phyloP scores from a whole-genome alignment of 2,797 vertebrate genomes.

The Amblyraja radiata region DNA sequence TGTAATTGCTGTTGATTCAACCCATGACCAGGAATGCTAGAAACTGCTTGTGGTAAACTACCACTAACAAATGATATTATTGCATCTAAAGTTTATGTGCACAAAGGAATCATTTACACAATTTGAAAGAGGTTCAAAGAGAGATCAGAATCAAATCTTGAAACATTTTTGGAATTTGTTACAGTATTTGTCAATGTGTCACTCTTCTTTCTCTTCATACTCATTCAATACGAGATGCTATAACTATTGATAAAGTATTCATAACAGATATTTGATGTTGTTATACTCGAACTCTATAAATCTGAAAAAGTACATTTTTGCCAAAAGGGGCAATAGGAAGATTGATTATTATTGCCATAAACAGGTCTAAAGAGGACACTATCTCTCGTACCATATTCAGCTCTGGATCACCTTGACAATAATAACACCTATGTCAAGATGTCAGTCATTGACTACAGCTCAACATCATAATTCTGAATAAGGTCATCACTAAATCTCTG shows the following conservation, averaged over 20 bases:
- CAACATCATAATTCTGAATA: too few species aligned
- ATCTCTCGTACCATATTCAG: too few species aligned
- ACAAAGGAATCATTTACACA: not conserved
- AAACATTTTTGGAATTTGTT: not conserved
- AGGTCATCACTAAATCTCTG: too few species aligned
- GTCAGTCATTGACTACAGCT: too few species aligned
- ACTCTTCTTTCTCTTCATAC: not conserved
- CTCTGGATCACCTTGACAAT: too few species aligned
- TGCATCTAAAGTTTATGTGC: not conserved
- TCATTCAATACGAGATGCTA: too few species aligned
- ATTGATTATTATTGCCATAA: not conserved
- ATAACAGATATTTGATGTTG: not conserved
- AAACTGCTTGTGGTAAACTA: not conserved
- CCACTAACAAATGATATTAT: not conserved
- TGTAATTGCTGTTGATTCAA: not conserved
- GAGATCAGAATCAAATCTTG: not conserved
- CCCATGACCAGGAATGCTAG: not conserved
- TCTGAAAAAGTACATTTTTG: not conserved
- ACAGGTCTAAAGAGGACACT: too few species aligned
- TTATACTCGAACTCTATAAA: too few species aligned
- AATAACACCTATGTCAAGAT: too few species aligned
- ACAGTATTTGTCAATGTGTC: too few species aligned
- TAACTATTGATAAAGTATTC: not conserved
- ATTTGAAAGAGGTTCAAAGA: not conserved
- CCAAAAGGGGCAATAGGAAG: not conserved